Evolutionary conservation across 2,113 vertebrate genomes (phyloP), one percentile per base, ranked within the genome.

Genomic region (Passer montanus): DNA sequence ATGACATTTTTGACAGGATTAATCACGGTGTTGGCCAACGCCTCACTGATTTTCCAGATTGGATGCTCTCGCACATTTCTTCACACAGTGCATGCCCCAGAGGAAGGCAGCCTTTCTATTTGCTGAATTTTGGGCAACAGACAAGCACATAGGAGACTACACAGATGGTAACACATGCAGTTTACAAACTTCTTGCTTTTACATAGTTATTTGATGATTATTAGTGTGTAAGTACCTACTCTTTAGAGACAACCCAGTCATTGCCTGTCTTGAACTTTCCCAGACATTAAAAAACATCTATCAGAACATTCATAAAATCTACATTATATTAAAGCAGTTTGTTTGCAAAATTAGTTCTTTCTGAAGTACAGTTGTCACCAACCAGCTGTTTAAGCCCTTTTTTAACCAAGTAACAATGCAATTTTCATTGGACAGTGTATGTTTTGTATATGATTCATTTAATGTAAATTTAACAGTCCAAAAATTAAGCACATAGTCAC

Each of bases 271-370:
- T 83, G 64, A 94, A 83, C 66, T 78, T 68, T 88, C 44, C 60
- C 44, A 93, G 72, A 74, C 68, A 64, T 74, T 59, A 56, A 84
- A 92, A 91, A 46, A 11, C 11, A 74, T 49, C 43, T 68, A 5
- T 53, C 37, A 75, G 63, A 90, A 73, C 10, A 78, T 74, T 83
- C 47, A 75, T 89, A 90, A 86, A 84, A 89, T 64, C 53, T 84
- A 82, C 77, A 78, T 84, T 7, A 75, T 37, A 84, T 78, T 92
- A 84, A 89, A 92, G 18, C 24, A 73, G 52, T 41, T 88, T 73
- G 21, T 68, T 82, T 88, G 64, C 55, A 87, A 84, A 90, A 90
- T 35, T n/a, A 67, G 18, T 86, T 89, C 39, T 89, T 96, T 93
- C 73, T 95, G 84, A 93, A 89, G 41, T 53, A 64, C 7, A 75